phyloP scores from a whole-genome alignment of 2,797 vertebrate genomes.

The Falco naumanni region DNA sequence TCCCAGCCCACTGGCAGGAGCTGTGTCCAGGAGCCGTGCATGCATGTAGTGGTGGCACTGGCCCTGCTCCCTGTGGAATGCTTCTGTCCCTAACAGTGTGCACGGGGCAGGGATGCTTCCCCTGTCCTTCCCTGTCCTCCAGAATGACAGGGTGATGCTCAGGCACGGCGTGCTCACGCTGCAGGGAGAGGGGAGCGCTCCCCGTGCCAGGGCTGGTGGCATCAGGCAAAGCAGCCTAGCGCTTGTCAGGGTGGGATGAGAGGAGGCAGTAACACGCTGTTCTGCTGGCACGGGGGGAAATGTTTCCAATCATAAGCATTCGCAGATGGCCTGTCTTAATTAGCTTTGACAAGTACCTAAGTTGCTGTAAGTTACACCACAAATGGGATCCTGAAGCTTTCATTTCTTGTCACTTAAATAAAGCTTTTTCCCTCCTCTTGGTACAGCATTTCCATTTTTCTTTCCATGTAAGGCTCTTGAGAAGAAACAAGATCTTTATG shows the following conservation, averaged over 20 bases:
- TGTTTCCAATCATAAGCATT: background rate
- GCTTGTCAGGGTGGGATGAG: background rate
- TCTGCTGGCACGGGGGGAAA: background rate
- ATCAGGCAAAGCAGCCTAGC: background rate
- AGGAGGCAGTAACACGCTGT: background rate
- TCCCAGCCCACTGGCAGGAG: background rate
- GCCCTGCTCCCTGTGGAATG: accelerated
- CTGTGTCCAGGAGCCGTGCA: background rate
- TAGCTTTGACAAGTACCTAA: slow-evolving; percentile 64
- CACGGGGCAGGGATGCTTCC: accelerated
- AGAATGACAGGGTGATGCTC: background rate
- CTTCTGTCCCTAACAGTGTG: background rate
- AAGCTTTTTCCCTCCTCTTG: background rate
- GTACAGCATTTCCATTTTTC: slow-evolving; percentile 7
- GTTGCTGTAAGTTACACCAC: slow-evolving; percentile 42
- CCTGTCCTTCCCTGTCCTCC: background rate
- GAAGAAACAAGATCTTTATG: background rate
- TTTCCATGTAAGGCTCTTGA: slow-evolving; percentile 32
- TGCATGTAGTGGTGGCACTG: background rate
- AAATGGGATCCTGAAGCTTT: slow-evolving; percentile 44
- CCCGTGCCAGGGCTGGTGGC: background rate
- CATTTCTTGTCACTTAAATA: slow-evolving; percentile 17
- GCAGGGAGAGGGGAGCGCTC: background rate
- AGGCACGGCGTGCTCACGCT: accelerated
- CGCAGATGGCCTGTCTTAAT: slow-evolving; percentile 62